phyloP scores from a whole-genome alignment of 2,113 vertebrate species.

The Centropristis striata region DNA sequence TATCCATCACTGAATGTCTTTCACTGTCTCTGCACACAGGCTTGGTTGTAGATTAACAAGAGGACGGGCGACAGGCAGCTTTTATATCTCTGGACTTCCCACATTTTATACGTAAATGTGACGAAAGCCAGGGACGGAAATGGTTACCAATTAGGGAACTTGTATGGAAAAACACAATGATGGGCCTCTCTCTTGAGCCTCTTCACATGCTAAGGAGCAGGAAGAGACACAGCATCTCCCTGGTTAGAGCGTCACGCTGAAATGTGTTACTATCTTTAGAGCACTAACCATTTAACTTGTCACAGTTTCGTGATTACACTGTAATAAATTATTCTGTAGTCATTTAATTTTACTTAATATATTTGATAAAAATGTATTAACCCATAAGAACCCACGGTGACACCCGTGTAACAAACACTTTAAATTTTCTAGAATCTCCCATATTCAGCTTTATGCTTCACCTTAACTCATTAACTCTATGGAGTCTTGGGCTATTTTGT shows the following conservation, averaged over 20 bases:
- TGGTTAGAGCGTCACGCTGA: neutral
- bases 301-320: neutral
- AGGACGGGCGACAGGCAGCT: constrained; percentile 18
- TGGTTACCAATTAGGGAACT: constrained; percentile 57
- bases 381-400: too few species aligned
- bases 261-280: neutral
- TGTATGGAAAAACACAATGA: constrained; percentile 40
- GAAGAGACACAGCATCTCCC: neutral
- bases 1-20: constrained; percentile 59
- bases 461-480: too few species aligned
- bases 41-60: neutral
- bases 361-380: too few species aligned
- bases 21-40: neutral
- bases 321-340: too few species aligned
- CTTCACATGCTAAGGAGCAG: constrained; percentile 67
- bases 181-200: constrained; percentile 31
- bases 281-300: neutral
- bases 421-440: too few species aligned
- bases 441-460: too few species aligned
- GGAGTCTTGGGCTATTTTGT: too few species aligned
- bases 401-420: too few species aligned
- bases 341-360: too few species aligned
- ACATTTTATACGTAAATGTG: constrained; percentile 56
- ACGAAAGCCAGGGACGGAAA: constrained; percentile 65
- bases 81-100: constrained; percentile 58